These are phyloP conservation scores for Idaea aversata DNA, from an alignment of 2,888 invertebrate species.

Conservation along the genomic window DNA sequence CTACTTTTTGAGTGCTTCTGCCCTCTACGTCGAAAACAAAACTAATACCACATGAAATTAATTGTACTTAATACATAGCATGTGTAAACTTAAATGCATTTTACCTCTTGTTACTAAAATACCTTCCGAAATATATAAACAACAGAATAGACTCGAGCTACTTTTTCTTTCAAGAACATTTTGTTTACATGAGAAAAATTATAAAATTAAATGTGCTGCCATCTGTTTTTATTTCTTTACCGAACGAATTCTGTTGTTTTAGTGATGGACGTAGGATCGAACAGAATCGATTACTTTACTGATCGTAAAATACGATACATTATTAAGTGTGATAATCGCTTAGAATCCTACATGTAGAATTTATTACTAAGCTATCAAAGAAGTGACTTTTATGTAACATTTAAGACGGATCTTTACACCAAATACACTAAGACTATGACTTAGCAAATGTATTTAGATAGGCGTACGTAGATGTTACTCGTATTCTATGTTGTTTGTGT, in stretches of 20 bases:
- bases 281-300: conserved; percentile 1
- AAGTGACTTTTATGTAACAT: conserved; percentile 48
- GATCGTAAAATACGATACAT: conserved; percentile 4
- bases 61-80: no score
- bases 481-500: conserved; percentile 63
- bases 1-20: no score
- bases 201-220: not conserved
- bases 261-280: not conserved
- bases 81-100: no score
- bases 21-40: no score
- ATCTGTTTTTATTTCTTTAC: not conserved
- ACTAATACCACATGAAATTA: no score
- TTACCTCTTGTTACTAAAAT: no score
- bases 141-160: no score
- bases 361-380: conserved; percentile 35
- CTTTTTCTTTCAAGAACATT: no score
- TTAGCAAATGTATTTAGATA: conserved; percentile 62
- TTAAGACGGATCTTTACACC: conserved; percentile 78
- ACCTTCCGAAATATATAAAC: no score
- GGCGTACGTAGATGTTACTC: conserved; percentile 62
- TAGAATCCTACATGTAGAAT: conserved; percentile 40
- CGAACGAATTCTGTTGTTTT: not conserved
- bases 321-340: conserved; percentile 46
- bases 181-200: no score
- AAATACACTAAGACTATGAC: conserved; percentile 73